These are phyloP conservation scores for Troides helena DNA, from an alignment of 2,888 invertebrate species.

Conservation along the genomic window DNA sequence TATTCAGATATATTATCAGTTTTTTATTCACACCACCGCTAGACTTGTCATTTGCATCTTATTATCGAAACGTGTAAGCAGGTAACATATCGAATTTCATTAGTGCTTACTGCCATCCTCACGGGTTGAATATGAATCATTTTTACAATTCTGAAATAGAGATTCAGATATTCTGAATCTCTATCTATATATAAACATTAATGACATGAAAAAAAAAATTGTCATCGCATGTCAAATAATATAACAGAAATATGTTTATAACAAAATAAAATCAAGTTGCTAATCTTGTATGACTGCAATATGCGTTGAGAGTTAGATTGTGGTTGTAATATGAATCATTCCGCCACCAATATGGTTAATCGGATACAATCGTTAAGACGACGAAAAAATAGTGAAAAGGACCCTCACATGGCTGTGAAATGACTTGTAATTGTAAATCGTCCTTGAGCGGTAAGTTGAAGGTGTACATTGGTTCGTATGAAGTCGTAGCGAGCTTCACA, in stretches of 20 bases:
- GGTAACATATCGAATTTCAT: slow-evolving; percentile 71
- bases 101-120: slow-evolving; percentile 54
- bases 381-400: slow-evolving; percentile 74
- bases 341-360: slow-evolving; percentile 63
- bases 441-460: slow-evolving; percentile 49
- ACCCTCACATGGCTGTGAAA: slow-evolving; percentile 44
- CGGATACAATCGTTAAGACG: slow-evolving; percentile 70
- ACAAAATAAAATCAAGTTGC: slow-evolving; percentile 30
- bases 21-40: slow-evolving; percentile 60
- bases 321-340: slow-evolving; percentile 53
- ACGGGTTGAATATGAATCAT: slow-evolving; percentile 61
- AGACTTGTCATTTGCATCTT: slow-evolving; percentile 72
- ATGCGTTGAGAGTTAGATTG: slow-evolving; percentile 53
- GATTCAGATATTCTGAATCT: too few relatives aligned
- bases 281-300: slow-evolving; percentile 56
- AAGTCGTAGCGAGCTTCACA: slow-evolving; percentile 53
- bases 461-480: slow-evolving; percentile 60
- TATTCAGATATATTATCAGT: slow-evolving; percentile 56
- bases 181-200: too few relatives aligned
- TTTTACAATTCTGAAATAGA: slow-evolving; percentile 49
- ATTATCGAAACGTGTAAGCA: slow-evolving; percentile 69
- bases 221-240: too few relatives aligned
- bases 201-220: too few relatives aligned
- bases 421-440: slow-evolving; percentile 38
- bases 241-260: too few relatives aligned